A percentile compares a stretch with the other conserved stretches of the same genome.
Evolutionary conservation across 2,113 vertebrate genomes (phyloP).

Genomic region (rat (Rattus norvegicus)): DNA sequence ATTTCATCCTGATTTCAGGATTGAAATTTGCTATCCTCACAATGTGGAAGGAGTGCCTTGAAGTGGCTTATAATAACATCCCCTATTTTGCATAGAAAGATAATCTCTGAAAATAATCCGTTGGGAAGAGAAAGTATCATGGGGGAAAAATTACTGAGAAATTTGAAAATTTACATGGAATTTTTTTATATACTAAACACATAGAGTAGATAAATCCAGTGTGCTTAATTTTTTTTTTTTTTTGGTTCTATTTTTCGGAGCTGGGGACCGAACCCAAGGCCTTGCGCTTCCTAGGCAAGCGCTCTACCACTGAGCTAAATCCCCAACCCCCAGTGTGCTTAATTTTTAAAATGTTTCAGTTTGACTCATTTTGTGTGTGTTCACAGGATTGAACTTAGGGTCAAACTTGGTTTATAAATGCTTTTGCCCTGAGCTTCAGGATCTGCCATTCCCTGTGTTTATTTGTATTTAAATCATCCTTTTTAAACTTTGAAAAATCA

Average conservation of each 20-base stretch:
- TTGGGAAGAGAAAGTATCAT: neutral
- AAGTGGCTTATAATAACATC: conserved; percentile 16
- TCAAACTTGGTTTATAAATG: neutral
- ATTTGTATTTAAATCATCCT: neutral
- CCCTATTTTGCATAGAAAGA: neutral
- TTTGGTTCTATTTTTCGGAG: too few relatives aligned
- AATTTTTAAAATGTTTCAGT: neutral
- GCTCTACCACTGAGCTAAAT: too few relatives aligned
- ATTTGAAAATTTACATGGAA: neutral
- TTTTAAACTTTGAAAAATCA: conserved; percentile 23
- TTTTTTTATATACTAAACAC: conserved; percentile 19
- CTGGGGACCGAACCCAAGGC: too few relatives aligned
- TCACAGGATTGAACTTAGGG: neutral
- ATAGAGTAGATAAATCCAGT: conserved; percentile 12
- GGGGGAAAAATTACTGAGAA: conserved; percentile 29
- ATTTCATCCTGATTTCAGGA: conserved; percentile 33
- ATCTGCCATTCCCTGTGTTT: neutral
- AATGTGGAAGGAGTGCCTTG: neutral
- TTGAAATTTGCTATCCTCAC: neutral
- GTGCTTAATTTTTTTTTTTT: conserved; percentile 14
- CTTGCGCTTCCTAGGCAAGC: too few relatives aligned
- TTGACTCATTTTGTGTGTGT: neutral
- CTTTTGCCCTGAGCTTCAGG: neutral
- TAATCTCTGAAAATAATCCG: conserved; percentile 33
- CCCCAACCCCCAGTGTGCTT: neutral